A percentile compares a stretch with the other conserved stretches of the same genome.
Evolutionary conservation across 2,797 vertebrate genomes (phyloP).

Genomic region (Tenualosa thibaudeaui): DNA sequence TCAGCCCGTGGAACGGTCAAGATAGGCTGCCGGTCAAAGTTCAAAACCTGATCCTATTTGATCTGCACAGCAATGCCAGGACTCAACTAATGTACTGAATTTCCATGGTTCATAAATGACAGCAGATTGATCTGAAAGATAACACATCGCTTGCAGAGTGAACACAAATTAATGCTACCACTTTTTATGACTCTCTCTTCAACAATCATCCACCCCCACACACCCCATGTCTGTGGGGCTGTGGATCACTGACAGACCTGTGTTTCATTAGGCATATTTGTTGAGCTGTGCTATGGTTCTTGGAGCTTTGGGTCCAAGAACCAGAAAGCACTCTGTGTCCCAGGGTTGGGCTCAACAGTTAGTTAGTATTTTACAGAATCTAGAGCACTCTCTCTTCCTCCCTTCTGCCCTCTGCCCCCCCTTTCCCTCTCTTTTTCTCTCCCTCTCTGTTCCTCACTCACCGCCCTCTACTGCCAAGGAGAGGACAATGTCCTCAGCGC

Average conservation of each 20-base stretch:
- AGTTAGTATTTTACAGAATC: constrained; percentile 69
- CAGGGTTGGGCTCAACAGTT: constrained; percentile 61
- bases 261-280: constrained; percentile 77
- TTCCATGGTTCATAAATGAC: not conserved
- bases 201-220: not conserved
- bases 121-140: not conserved
- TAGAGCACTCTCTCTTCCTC: constrained; percentile 47
- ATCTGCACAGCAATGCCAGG: not conserved
- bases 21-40: not conserved
- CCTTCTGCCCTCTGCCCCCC: constrained; percentile 17
- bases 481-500: constrained; percentile 11
- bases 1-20: not conserved
- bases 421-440: not conserved
- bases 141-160: not conserved
- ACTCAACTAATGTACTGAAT: not conserved
- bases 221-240: constrained; percentile 33
- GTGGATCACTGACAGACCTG: constrained; percentile 62
- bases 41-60: not conserved
- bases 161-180: not conserved
- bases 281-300: constrained; percentile 70
- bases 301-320: constrained; percentile 57
- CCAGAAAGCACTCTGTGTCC: constrained; percentile 62
- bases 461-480: constrained; percentile 12
- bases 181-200: not conserved
- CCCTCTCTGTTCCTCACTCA: not conserved